Evolutionary conservation across 2,797 vertebrate genomes (phyloP).

Genomic region (Geotrypetes seraphini): DNA sequence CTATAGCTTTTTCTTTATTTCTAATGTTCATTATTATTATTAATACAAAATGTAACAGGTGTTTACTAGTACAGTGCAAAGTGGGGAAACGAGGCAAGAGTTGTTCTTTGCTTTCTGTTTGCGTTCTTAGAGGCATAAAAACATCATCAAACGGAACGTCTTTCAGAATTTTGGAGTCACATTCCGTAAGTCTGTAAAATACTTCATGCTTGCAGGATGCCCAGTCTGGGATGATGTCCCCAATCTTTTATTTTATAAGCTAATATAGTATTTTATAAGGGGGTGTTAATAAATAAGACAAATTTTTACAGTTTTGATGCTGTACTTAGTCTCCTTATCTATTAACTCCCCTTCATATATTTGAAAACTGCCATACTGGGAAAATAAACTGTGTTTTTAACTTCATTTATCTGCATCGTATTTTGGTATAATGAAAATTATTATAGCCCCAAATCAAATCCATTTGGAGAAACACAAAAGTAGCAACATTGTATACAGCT

Average conservation of each 20-base stretch:
- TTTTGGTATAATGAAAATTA: slow-evolving; percentile 27
- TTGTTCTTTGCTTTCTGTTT: slow-evolving; percentile 23
- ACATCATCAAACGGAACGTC: slow-evolving; percentile 33
- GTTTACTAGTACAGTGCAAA: slow-evolving; percentile 21
- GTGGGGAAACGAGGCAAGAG: slow-evolving; percentile 21
- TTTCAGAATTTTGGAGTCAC: slow-evolving; percentile 9
- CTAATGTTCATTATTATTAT: slow-evolving; percentile 24
- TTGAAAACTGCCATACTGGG: slow-evolving; percentile 27
- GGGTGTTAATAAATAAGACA: too few species aligned
- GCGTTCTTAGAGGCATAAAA: slow-evolving; percentile 22
- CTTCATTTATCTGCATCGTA: slow-evolving; percentile 33
- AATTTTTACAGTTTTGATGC: too few species aligned
- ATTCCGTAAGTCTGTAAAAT: slow-evolving; percentile 14
- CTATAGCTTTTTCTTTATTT: slow-evolving; percentile 30
- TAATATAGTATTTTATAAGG: slow-evolving; percentile 26
- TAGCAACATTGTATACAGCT: slow-evolving; percentile 43
- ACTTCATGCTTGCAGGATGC: slow-evolving; percentile 4
- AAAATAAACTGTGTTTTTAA: slow-evolving; percentile 28
- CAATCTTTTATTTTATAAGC: slow-evolving; percentile 34
- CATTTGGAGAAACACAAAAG: slow-evolving; percentile 34
- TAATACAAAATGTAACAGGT: slow-evolving; percentile 25
- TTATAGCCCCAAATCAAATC: slow-evolving; percentile 15
- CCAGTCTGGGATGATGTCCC: slow-evolving; percentile 17
- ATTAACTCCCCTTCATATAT: too few species aligned
- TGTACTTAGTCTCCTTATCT: too few species aligned